Percentiles rank a stretch among this genome's conserved stretches.
phyloP scores from a whole-genome alignment of 2,888 invertebrate species.

The Conistra vaccinii region DNA sequence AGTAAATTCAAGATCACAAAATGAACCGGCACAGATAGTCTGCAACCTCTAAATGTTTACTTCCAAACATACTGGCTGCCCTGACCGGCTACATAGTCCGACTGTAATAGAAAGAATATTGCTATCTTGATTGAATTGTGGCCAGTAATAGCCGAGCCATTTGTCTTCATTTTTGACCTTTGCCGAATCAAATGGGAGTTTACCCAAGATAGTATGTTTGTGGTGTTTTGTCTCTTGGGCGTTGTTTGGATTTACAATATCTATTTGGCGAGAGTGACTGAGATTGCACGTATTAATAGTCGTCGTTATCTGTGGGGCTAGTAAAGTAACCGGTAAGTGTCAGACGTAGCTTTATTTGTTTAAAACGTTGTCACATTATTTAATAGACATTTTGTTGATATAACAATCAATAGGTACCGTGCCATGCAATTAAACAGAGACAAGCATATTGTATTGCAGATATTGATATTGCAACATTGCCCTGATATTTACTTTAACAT shows the following conservation, averaged over 20 bases:
- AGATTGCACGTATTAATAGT: constrained; percentile 18
- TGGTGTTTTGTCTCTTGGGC: neutral
- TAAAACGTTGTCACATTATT: constrained; percentile 16
- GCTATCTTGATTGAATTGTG: constrained; percentile 62
- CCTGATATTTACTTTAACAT: constrained; percentile 9
- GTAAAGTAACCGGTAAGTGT: constrained; percentile 46
- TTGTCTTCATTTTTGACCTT: constrained; percentile 64
- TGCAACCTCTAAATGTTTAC: constrained; percentile 43
- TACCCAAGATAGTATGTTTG: constrained; percentile 41
- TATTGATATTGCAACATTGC: neutral
- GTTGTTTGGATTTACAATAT: constrained; percentile 28
- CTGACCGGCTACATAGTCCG: constrained; percentile 11
- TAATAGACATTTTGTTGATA: constrained; percentile 38
- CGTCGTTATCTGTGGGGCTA: constrained; percentile 7
- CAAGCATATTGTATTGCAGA: constrained; percentile 17
- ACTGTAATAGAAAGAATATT: constrained; percentile 46
- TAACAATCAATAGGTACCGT: constrained; percentile 1
- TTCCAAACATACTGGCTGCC: constrained; percentile 29
- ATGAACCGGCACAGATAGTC: constrained; percentile 24
- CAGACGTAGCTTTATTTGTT: constrained; percentile 32
- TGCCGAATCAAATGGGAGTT: constrained; percentile 46
- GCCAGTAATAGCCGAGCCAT: constrained; percentile 44
- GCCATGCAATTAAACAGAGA: constrained; percentile 11
- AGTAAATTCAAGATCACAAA: constrained; percentile 43
- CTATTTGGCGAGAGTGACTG: constrained; percentile 15